Percentiles rank a stretch among this genome's conserved stretches.
Evolutionary conservation across 2,797 vertebrate species (phyloP).

Genomic region (Leptatherina wallacei): DNA sequence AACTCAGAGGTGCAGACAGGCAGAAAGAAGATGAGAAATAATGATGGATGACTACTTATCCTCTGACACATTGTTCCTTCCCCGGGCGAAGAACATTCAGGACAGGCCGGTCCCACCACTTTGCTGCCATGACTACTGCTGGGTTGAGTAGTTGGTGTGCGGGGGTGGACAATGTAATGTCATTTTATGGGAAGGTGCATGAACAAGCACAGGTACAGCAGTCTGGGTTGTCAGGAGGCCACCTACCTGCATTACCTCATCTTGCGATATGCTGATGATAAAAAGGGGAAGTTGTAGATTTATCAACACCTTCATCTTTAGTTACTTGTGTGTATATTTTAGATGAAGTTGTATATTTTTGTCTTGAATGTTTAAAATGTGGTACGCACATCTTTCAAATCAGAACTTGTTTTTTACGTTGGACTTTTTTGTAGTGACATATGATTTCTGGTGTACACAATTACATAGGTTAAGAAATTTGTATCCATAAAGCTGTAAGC

Average conservation of each 20-base stretch:
- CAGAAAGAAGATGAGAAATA: slow-evolving; percentile 65
- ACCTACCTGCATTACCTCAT: slow-evolving; percentile 69
- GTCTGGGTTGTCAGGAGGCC: slow-evolving; percentile 44
- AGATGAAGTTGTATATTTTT: background rate
- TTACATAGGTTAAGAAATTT: background rate
- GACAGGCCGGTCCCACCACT: slow-evolving; percentile 51
- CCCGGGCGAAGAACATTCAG: slow-evolving; percentile 36
- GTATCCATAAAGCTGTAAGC: slow-evolving; percentile 19
- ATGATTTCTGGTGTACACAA: too few species aligned
- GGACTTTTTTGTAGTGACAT: background rate
- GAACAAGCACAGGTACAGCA: slow-evolving; percentile 31
- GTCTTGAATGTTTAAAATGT: background rate
- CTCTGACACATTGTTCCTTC: slow-evolving; percentile 61
- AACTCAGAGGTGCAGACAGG: slow-evolving; percentile 66
- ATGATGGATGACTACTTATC: slow-evolving; percentile 68
- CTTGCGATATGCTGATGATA: background rate
- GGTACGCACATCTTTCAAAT: background rate
- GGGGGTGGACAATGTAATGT: slow-evolving; percentile 46
- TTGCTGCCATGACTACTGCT: slow-evolving; percentile 45
- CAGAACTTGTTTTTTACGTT: background rate
- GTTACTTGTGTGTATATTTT: background rate
- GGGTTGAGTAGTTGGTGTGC: slow-evolving; percentile 30
- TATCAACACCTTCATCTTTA: slow-evolving; percentile 7
- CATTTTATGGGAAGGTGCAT: slow-evolving; percentile 33
- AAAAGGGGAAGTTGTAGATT: slow-evolving; percentile 34